Evolutionary conservation across 1,140 invertebrate species (phyloP).

Genomic region (Notospermus geniculatus): DNA sequence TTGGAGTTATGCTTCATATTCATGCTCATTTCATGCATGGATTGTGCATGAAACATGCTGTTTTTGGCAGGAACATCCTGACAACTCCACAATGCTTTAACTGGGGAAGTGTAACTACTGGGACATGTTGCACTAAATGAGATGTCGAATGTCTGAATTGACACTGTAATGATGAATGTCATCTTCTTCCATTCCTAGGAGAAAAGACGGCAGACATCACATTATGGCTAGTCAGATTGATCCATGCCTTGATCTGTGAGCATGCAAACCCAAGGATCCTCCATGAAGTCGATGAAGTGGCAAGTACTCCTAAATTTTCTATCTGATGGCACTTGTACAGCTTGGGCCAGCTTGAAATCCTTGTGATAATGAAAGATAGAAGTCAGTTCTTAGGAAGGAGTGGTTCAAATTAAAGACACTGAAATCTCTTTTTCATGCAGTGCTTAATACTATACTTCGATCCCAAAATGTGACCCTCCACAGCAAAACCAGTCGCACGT

Average conservation of each 20-base stretch:
- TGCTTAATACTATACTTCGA: neutral
- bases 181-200: slow-evolving; percentile 21
- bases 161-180: neutral
- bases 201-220: slow-evolving; percentile 30
- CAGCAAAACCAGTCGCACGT: too few species aligned
- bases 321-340: neutral
- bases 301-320: slow-evolving; percentile 15
- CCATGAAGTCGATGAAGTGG: slow-evolving; percentile 30
- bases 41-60: too few species aligned
- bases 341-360: neutral
- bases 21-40: too few species aligned
- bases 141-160: neutral
- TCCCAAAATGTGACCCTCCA: too few species aligned
- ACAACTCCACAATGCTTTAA: too few species aligned
- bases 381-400: neutral
- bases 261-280: slow-evolving; percentile 26
- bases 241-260: slow-evolving; percentile 38
- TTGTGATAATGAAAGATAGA: neutral
- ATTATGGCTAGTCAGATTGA: slow-evolving; percentile 28
- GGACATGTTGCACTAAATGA: too few species aligned
- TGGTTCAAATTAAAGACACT: neutral
- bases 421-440: too few species aligned
- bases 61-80: too few species aligned
- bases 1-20: too few species aligned
- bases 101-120: too few species aligned